Conservation (phyloP, 1,140 invertebrate genomes). For the Zaprionus capensis region DNA sequence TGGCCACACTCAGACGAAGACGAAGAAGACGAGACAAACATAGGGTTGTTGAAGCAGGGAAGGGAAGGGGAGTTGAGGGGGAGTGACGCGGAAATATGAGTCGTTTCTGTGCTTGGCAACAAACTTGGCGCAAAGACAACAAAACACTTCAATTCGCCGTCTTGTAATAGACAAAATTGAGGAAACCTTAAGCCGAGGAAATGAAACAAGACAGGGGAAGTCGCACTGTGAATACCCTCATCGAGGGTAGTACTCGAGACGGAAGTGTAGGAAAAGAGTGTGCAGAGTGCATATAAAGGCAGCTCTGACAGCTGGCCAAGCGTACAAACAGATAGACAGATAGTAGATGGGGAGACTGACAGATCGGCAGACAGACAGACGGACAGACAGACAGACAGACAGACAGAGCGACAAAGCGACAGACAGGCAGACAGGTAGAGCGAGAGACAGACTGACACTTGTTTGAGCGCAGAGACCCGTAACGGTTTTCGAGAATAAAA, state of each 20-base stretch:
- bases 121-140: conserved; percentile 40
- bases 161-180: conserved; percentile 52
- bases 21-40: background rate
- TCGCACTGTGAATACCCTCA: conserved; percentile 23
- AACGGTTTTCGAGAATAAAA: conserved; percentile 55
- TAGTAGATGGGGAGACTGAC: background rate
- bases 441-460: conserved; percentile 2
- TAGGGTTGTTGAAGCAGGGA: conserved; percentile 2
- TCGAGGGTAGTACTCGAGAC: background rate
- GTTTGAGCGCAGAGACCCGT: conserved; percentile 38
- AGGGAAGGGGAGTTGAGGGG: background rate
- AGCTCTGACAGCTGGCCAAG: background rate
- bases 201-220: background rate
- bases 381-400: background rate
- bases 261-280: conserved; percentile 3
- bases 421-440: background rate
- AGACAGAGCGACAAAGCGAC: background rate
- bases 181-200: conserved; percentile 35
- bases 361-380: background rate
- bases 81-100: conserved; percentile 22
- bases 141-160: conserved; percentile 49
- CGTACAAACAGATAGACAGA: background rate
- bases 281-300: conserved; percentile 13
- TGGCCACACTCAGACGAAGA: conserved; percentile 15
- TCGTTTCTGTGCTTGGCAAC: conserved; percentile 48